phyloP scores from a whole-genome alignment of 2,888 invertebrate genomes.

The Iphiclides podalirius region DNA sequence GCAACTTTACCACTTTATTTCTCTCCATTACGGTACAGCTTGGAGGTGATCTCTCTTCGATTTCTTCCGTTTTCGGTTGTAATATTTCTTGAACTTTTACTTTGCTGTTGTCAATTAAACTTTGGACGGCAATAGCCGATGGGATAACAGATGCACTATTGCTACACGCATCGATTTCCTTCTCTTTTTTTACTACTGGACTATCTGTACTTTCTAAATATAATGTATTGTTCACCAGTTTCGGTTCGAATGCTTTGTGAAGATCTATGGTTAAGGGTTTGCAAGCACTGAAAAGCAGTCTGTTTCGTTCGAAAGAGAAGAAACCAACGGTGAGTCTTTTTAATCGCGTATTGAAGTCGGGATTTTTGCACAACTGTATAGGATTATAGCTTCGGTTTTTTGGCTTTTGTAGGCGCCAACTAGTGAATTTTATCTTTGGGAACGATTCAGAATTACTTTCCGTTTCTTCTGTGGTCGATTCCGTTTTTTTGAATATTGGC shows the following conservation, averaged over 20 bases:
- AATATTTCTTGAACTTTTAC: slow-evolving; percentile 24
- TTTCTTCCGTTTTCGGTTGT: slow-evolving; percentile 5
- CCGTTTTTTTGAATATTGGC: slow-evolving; percentile 36
- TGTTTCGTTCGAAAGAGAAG: slow-evolving; percentile 51
- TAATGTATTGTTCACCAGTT: slow-evolving; percentile 51
- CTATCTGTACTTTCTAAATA: slow-evolving; percentile 40
- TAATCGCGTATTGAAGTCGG: slow-evolving; percentile 66
- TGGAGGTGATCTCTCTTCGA: slow-evolving; percentile 6
- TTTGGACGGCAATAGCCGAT: slow-evolving; percentile 47
- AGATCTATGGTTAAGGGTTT: slow-evolving; percentile 65
- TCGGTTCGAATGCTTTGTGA: slow-evolving; percentile 58
- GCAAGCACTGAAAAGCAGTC: slow-evolving; percentile 49
- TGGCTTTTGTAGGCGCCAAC: slow-evolving; percentile 58
- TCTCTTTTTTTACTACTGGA: slow-evolving; percentile 19
- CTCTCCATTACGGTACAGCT: slow-evolving; percentile 36
- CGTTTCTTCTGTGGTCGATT: slow-evolving; percentile 12
- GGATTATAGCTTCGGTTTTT: slow-evolving; percentile 53
- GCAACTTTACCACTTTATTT: slow-evolving; percentile 52
- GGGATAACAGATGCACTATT: slow-evolving; percentile 36
- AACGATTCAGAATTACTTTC: slow-evolving; percentile 28
- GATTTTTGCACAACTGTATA: slow-evolving; percentile 65
- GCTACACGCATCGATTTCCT: slow-evolving; percentile 18
- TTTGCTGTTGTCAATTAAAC: slow-evolving; percentile 42
- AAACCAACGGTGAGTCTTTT: slow-evolving; percentile 59
- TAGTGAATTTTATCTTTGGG: slow-evolving; percentile 45